These are phyloP conservation scores for Zygothrica quintamaculata DNA, from an alignment of 2,888 invertebrate genomes.

Conservation along the genomic window DNA sequence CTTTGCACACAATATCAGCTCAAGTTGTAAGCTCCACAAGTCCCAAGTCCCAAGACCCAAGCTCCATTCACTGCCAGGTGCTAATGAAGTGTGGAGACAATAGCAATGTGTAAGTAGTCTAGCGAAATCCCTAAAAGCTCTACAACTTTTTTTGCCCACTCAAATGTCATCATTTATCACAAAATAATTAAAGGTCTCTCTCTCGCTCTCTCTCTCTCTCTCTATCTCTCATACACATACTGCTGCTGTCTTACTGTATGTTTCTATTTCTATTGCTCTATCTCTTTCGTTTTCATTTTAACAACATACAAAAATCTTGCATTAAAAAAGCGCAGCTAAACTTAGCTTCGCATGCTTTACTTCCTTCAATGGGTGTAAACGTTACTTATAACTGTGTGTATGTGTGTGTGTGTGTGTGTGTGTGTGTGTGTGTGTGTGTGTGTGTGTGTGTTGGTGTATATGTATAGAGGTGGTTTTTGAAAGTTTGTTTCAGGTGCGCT, in stretches of 20 bases:
- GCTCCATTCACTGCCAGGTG: conserved; percentile 60
- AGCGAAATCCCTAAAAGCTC: conserved; percentile 31
- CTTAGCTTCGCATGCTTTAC: neutral
- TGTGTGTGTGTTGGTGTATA: neutral
- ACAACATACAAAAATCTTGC: conserved; percentile 18
- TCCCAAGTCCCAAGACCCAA: neutral
- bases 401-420: neutral
- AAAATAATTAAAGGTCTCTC: conserved; percentile 82
- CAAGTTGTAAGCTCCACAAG: conserved; percentile 33
- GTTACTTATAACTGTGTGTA: too few species aligned
- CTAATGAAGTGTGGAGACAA: conserved; percentile 72
- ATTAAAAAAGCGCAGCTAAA: conserved; percentile 58
- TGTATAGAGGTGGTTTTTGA: conserved; percentile 1
- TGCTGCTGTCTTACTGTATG: too few species aligned
- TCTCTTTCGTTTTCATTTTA: neutral
- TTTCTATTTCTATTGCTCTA: too few species aligned
- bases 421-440: neutral
- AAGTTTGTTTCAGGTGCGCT: conserved; percentile 75
- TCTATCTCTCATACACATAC: neutral
- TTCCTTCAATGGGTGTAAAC: neutral
- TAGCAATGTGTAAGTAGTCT: conserved; percentile 29
- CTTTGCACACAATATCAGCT: conserved; percentile 26
- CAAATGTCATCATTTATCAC: conserved; percentile 83
- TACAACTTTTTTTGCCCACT: conserved; percentile 49
- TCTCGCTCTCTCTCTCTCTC: neutral